Base-by-base conservation (phyloP, 2,113 vertebrate species). In the Numida meleagris region DNA sequence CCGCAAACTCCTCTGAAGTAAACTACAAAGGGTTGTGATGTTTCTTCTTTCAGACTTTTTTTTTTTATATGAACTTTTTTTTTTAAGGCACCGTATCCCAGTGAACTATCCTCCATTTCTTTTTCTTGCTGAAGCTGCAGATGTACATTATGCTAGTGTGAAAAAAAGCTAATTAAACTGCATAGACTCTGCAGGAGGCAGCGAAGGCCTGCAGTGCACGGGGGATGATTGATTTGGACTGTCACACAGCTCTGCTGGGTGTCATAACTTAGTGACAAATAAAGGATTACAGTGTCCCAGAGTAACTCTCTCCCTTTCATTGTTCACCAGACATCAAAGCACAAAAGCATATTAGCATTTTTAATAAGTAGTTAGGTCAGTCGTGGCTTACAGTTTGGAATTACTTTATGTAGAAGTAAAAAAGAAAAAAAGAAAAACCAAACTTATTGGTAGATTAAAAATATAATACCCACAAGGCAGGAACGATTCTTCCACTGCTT, bases 291-390 rank as follows among this genome's bases (percentile, higher is more conserved):
- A 98, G 98, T 98, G 97, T 98, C 98, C 97, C 97, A 95, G 96
- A 98, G 97, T 97, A 95, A 98, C 97, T 97, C 97, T 95, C 95
- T 97, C 95, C 94, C 97, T 98, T 97, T 94, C 98, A 98, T 99
- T 98, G 98, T 98, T 97, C 94, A 62, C 94, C 97, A 96, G 97
- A 99, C 99, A 98, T 99, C 99, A 99, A 99, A 99, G 99, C 97
- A 95, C 96, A 97, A 97, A 97, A 95, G 97, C 96, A 97, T 98
- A 98, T 99, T 98, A 99, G 98, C 98, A 99, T 99, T 98, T 99
- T 98, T 98, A 99, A 98, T 99, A 98, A 99, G 98, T 94, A 97
- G 98, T 98, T 97, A 96, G 98, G 97, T 97, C 96, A 95, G 98
- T 96, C 68, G 94, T 97, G 94, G 97, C 97, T 98, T 98, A 97